Evolutionary conservation across 2,888 invertebrate species (phyloP).

Genomic region (Leptopilina myrica): DNA sequence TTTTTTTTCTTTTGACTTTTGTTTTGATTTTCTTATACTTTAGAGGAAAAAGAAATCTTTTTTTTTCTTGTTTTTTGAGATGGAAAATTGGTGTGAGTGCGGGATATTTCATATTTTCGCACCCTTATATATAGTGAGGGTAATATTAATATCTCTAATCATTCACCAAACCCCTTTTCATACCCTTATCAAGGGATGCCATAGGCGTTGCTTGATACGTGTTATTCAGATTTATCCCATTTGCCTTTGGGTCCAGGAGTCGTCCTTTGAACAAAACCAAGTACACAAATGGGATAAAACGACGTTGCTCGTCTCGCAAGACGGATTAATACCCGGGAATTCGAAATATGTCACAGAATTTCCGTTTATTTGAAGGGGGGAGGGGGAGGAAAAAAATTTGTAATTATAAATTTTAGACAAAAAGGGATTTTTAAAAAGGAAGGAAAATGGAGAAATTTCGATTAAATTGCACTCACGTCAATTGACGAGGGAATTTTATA

Average conservation of each 20-base stretch:
- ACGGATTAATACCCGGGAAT: conserved; percentile 62
- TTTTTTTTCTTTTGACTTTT: too few relatives aligned
- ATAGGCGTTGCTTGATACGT: conserved; percentile 71
- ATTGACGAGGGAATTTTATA: too few relatives aligned
- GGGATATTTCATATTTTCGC: conserved; percentile 59
- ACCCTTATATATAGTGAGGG: conserved; percentile 63
- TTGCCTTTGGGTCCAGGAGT: conserved; percentile 67
- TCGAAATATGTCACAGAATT: neutral
- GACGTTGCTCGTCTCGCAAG: conserved; percentile 61
- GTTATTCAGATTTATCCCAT: conserved; percentile 74
- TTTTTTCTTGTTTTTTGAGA: too few relatives aligned
- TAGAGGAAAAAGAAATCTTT: neutral
- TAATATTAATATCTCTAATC: conserved; percentile 76
- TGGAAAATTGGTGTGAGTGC: too few relatives aligned
- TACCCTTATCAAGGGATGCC: conserved; percentile 74
- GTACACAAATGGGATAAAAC: conserved; percentile 58
- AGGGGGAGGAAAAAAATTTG: too few relatives aligned
- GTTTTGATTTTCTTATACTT: too few relatives aligned
- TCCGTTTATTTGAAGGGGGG: too few relatives aligned
- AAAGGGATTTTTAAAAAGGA: too few relatives aligned
- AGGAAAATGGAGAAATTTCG: too few relatives aligned
- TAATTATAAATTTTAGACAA: too few relatives aligned
- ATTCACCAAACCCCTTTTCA: conserved; percentile 72
- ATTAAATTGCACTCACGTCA: too few relatives aligned
- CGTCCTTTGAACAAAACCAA: conserved; percentile 68